Evolutionary conservation across 2,888 invertebrate genomes (phyloP).

Genomic region (Tetanocera ferruginea): DNA sequence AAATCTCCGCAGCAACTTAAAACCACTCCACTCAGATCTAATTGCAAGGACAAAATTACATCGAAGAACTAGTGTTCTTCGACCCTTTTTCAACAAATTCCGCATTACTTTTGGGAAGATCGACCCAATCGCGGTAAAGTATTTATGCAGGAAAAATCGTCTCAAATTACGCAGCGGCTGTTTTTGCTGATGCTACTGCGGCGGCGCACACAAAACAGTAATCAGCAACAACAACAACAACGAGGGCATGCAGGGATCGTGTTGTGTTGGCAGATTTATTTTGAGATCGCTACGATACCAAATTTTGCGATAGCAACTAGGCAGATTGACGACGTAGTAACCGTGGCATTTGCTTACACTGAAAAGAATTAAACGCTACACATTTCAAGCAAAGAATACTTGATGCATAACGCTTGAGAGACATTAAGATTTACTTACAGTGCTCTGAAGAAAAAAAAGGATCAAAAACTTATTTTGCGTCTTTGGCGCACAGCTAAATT

Average conservation of each 20-base stretch:
- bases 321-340: no score
- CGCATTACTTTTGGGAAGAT: slow-evolving; percentile 18
- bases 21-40: background rate
- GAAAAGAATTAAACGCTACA: no score
- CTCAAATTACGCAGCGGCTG: slow-evolving; percentile 52
- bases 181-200: background rate
- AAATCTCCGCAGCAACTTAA: slow-evolving; percentile 20
- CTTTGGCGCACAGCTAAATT: background rate
- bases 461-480: no score
- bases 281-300: background rate
- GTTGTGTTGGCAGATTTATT: background rate
- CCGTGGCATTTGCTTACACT: no score
- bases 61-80: background rate
- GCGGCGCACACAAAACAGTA: slow-evolving; percentile 31
- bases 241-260: background rate
- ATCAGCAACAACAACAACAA: slow-evolving; percentile 18
- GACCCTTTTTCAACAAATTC: slow-evolving; percentile 29
- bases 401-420: no score
- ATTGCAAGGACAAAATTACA: slow-evolving; percentile 29
- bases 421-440: no score
- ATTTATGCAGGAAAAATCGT: slow-evolving; percentile 52
- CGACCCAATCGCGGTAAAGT: background rate
- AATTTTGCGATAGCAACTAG: background rate
- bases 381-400: no score
- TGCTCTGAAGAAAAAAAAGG: background rate